Evolutionary conservation across 1,140 invertebrate genomes (phyloP).

Genomic region (Hycleus cichorii): DNA sequence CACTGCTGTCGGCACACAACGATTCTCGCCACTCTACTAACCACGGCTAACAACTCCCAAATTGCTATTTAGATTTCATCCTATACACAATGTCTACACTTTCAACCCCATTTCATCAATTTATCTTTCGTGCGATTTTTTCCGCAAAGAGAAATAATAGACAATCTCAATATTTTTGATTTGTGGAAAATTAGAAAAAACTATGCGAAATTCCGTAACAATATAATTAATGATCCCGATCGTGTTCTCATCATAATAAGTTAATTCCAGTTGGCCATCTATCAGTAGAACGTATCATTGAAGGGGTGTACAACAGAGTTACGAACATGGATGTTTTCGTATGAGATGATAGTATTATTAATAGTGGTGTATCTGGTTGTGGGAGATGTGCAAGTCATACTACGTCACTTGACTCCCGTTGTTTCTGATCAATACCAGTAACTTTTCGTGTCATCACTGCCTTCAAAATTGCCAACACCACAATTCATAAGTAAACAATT

Average conservation of each 20-base stretch:
- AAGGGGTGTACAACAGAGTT: conserved; percentile 16
- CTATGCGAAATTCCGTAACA: too few species aligned
- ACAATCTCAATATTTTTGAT: background rate
- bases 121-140: background rate
- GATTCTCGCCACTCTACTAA: conserved; percentile 36
- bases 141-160: background rate
- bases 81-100: background rate
- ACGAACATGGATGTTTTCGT: conserved; percentile 28
- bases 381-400: conserved; percentile 39
- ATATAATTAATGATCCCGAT: too few species aligned
- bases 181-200: too few species aligned
- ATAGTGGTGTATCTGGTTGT: conserved; percentile 36
- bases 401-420: conserved; percentile 37
- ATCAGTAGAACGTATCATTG: too few species aligned
- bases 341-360: conserved; percentile 35
- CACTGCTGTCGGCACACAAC: conserved; percentile 30
- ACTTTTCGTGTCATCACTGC: conserved; percentile 35
- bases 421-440: conserved; percentile 37
- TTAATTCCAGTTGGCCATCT: too few species aligned
- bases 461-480: background rate
- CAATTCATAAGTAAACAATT: too few species aligned
- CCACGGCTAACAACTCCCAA: conserved; percentile 40
- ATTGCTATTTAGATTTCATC: conserved; percentile 36
- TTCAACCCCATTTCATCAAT: conserved; percentile 2
- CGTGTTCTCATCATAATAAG: too few species aligned